Percentiles rank a stretch among this genome's conserved stretches.
Conservation (phyloP, 2,113 vertebrate species). For the Lampris megalopsis region DNA sequence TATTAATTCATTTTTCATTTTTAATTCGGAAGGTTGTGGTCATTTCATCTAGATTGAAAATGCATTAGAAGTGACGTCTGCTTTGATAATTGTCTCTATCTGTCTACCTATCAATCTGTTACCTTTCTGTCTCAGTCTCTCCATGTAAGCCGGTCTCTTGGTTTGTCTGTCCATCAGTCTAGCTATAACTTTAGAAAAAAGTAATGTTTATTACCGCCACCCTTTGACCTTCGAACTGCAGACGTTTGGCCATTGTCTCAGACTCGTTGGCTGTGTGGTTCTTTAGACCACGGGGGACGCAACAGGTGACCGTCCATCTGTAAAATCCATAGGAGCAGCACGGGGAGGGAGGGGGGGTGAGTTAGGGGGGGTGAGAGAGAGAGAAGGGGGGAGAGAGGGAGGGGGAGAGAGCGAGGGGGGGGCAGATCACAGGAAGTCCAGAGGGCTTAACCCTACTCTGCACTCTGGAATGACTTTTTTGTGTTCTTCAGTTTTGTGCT, state of each 20-base stretch:
- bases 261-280: slow-evolving; percentile 40
- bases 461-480: no score
- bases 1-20: no score
- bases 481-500: no score
- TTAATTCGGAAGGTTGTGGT: no score
- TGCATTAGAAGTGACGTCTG: no score
- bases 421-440: neutral
- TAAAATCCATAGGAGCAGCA: slow-evolving; percentile 53
- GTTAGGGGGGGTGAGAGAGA: neutral
- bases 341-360: no score
- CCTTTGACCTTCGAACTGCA: slow-evolving; percentile 64
- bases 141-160: neutral
- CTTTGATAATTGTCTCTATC: no score
- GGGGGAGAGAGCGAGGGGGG: neutral
- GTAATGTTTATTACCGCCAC: neutral
- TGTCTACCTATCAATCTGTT: neutral
- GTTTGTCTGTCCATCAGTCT: slow-evolving; percentile 26
- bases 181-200: neutral
- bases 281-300: slow-evolving; percentile 39
- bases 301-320: slow-evolving; percentile 81
- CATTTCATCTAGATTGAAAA: no score
- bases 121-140: neutral
- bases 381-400: no score
- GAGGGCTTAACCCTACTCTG: neutral
- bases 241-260: slow-evolving; percentile 60